Evolutionary conservation across 2,797 vertebrate genomes (phyloP).

Genomic region (Anguilla marmorata): DNA sequence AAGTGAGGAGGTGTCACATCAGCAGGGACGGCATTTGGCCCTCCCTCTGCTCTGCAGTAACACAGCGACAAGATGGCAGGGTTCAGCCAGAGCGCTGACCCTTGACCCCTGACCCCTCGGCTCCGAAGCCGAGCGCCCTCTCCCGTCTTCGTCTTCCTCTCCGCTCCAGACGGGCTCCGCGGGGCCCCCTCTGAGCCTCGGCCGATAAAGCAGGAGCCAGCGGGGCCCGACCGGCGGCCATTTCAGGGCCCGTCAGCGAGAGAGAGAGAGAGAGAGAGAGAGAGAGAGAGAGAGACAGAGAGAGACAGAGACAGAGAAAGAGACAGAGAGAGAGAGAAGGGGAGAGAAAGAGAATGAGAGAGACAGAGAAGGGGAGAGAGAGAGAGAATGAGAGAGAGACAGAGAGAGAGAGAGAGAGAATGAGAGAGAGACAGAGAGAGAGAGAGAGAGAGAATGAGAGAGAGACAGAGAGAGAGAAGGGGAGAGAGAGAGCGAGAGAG

Average conservation of each 20-base stretch:
- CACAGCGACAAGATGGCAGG: neutral
- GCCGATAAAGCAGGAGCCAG: slow-evolving; percentile 36
- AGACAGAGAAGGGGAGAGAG: too few species aligned
- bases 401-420: too few species aligned
- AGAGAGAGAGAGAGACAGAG: too few species aligned
- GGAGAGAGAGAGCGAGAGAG: neutral
- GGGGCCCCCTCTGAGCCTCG: slow-evolving; percentile 35
- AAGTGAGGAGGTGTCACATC: neutral
- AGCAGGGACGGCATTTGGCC: neutral
- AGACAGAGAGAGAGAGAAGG: too few species aligned
- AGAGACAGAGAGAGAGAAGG: too few species aligned
- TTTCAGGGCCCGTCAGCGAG: slow-evolving; percentile 17
- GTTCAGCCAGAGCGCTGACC: neutral
- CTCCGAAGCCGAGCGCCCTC: slow-evolving; percentile 6
- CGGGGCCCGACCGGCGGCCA: slow-evolving; percentile 45
- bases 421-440: too few species aligned
- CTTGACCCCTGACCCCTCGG: neutral
- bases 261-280: too few species aligned
- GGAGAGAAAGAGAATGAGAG: too few species aligned
- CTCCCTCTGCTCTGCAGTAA: neutral
- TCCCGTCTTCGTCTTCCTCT: neutral
- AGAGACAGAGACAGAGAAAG: too few species aligned
- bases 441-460: too few species aligned
- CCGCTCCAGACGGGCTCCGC: slow-evolving; percentile 42
- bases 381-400: too few species aligned